Conservation (phyloP, 1,140 invertebrate species). For the Pinna nobilis region DNA sequence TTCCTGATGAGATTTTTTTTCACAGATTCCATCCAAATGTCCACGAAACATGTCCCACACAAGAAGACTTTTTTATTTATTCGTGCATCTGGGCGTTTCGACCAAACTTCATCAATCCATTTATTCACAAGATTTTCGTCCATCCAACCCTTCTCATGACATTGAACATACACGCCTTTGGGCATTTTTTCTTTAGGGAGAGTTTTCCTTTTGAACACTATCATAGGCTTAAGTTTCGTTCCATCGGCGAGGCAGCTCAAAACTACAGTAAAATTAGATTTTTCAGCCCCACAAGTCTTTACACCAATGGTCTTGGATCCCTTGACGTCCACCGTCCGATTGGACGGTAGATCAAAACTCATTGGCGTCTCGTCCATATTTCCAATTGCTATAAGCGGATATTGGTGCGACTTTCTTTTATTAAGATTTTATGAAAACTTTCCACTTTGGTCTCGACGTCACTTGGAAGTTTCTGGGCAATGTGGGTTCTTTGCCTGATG, state of each 20-base stretch:
- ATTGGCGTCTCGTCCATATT: constrained; percentile 53
- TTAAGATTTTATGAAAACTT: constrained; percentile 36
- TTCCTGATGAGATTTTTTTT: constrained; percentile 7
- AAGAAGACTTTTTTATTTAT: constrained; percentile 16
- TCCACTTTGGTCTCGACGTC: constrained; percentile 37
- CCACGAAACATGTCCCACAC: constrained; percentile 42
- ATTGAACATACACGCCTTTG: not conserved
- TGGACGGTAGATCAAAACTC: constrained; percentile 37
- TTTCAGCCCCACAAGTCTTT: constrained; percentile 57
- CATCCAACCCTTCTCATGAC: constrained; percentile 1
- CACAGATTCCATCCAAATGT: constrained; percentile 21
- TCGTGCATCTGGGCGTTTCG: not conserved
- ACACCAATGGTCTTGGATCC: constrained; percentile 22
- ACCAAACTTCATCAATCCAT: not conserved
- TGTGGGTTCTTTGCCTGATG: constrained; percentile 42
- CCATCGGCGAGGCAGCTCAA: constrained; percentile 12
- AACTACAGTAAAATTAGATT: constrained; percentile 58
- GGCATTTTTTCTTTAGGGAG: constrained; percentile 11
- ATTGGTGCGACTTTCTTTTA: constrained; percentile 24
- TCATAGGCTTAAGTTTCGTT: constrained; percentile 16
- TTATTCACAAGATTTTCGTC: not conserved
- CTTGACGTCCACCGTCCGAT: constrained; percentile 40
- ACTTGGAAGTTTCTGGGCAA: constrained; percentile 43
- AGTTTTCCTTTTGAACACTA: constrained; percentile 23
- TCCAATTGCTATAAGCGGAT: constrained; percentile 25